Base-by-base conservation (phyloP, 2,797 vertebrate species). In the Gadopsis marmoratus region DNA sequence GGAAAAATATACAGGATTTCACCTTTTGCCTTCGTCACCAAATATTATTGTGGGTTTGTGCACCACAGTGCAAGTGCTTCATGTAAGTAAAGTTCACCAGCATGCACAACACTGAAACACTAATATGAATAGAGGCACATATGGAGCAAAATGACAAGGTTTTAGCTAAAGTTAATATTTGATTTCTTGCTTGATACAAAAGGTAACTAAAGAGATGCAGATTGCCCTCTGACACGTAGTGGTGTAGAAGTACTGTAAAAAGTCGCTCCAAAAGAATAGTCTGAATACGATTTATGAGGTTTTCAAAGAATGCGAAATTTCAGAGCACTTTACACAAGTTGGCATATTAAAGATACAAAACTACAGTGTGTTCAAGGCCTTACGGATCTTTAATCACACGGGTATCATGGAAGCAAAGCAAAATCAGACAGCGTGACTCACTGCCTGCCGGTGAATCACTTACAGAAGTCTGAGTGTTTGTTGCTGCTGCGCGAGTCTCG, bases 401-500 rank as follows among this genome's bases (percentile, higher is more conserved):
- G 70, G 79, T 63, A 51, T 71, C 41, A 58, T 59, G 39, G 71
- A 79, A 53, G 56, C 83, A 70, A 76, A 83, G 70, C 58, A 65
- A 61, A 88, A 71, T 70, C 84, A 89, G 85, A 88, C 83, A 74
- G 83, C 29, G 33, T 90, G 91, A 91, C 79, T 91, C 89, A 85
- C 43, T 50, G 77, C 64, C 83, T 76, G 80, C 70, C 21, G 26
- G 62, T 56, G 60, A 91, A 83, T 86, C 79, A 69, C 64, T 70
- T 53, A 67, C 75, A 80, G 56, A 66, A 65, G 76, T 75, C 68
- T 70, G 71, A 78, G 39, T 26, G 62, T 78, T 76, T 81, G 56
- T 84, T 74, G 61, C 55, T 87, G 50, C 61, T 87, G 56, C 5
- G 13, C 3, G 31, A 51, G 53, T 74, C 50, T 84, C 39, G 71